phyloP scores from a whole-genome alignment of 2,113 vertebrate species.

The Eulacestoma nigropectus region DNA sequence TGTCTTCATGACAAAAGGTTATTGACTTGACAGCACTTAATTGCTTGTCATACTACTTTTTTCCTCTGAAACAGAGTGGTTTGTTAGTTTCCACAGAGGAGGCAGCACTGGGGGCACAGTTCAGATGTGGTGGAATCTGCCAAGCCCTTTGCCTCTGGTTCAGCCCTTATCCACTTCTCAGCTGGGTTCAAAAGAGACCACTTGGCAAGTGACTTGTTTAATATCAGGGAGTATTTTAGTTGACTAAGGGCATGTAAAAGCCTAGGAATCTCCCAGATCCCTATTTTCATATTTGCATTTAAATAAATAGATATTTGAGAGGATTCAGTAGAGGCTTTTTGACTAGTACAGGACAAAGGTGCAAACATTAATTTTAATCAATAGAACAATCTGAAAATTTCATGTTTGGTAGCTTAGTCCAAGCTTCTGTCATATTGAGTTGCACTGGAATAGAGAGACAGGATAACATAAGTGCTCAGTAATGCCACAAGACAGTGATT shows the following conservation, averaged over 20 bases:
- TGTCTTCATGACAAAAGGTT: constrained; percentile 4
- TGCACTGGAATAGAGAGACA: neutral
- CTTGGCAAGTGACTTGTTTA: neutral
- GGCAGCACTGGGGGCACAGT: neutral
- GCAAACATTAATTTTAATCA: neutral
- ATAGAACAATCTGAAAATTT: neutral
- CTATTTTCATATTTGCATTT: neutral
- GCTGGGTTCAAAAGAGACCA: neutral
- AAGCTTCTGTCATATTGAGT: neutral
- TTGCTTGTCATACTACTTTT: neutral
- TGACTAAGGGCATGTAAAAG: neutral
- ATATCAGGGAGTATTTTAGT: neutral
- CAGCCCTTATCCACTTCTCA: neutral
- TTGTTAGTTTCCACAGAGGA: neutral
- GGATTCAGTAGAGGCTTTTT: neutral
- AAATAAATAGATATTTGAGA: neutral
- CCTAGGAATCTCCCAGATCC: neutral
- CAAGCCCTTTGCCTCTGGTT: neutral
- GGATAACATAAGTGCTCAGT: neutral
- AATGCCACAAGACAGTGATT: neutral
- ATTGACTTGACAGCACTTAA: constrained; percentile 39
- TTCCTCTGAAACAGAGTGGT: neutral
- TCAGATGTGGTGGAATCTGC: neutral
- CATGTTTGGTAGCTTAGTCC: neutral
- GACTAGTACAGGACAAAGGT: neutral